phyloP scores from a whole-genome alignment of 2,888 invertebrate genomes.

The Globia sparganii region DNA sequence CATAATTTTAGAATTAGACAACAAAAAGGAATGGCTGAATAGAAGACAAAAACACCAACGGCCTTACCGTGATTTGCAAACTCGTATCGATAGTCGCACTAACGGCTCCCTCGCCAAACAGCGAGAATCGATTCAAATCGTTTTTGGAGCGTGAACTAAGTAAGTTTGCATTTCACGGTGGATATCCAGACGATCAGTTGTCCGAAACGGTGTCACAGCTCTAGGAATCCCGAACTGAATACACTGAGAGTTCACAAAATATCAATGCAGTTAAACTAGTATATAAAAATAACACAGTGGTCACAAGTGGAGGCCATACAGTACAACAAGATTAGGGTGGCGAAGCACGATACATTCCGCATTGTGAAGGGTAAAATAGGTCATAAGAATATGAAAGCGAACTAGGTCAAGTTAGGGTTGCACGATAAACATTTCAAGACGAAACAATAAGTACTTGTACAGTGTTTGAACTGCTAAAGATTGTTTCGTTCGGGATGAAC shows the following conservation, averaged over 20 bases:
- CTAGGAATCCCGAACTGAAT: conserved; percentile 60
- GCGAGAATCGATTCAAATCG: conserved; percentile 66
- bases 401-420: conserved; percentile 84
- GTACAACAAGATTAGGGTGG: conserved; percentile 76
- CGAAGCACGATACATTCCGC: conserved; percentile 74
- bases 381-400: conserved; percentile 78
- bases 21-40: conserved; percentile 79
- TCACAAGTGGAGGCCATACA: conserved; percentile 74
- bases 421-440: conserved; percentile 77
- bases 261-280: conserved; percentile 51
- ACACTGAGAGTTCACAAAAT: conserved; percentile 55
- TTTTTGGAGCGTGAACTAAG: conserved; percentile 66
- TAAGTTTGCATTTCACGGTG: conserved; percentile 73
- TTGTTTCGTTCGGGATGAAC: conserved; percentile 66
- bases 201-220: conserved; percentile 79
- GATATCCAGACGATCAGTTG: conserved; percentile 85
- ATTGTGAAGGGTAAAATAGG: conserved; percentile 81
- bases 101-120: conserved; percentile 48
- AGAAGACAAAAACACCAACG: conserved; percentile 73
- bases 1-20: conserved; percentile 76
- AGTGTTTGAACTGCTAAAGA: conserved; percentile 54
- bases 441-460: conserved; percentile 64
- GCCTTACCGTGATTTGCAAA: conserved; percentile 72
- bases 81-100: conserved; percentile 64
- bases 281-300: conserved; percentile 63